phyloP scores from a whole-genome alignment of 2,797 vertebrate genomes.

The Astyanax mexicanus region DNA sequence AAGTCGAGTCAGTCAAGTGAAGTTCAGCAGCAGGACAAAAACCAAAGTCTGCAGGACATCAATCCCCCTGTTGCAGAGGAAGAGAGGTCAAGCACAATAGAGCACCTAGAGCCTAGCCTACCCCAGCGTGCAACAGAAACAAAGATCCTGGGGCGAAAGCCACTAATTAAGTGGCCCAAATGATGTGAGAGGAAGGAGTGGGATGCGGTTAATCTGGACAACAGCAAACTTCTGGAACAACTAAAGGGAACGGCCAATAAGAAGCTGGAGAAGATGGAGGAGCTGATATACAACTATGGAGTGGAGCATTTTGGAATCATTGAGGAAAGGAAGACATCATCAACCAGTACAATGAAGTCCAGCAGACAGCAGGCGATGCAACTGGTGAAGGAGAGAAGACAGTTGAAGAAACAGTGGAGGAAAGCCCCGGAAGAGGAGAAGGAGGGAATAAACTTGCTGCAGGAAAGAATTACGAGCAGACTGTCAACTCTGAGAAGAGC shows the following conservation, averaged over 20 bases:
- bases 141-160: slow-evolving; percentile 10
- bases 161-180: slow-evolving; percentile 39
- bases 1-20: slow-evolving; percentile 9
- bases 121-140: too few relatives aligned
- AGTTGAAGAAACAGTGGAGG: too few relatives aligned
- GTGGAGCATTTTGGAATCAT: slow-evolving; percentile 28
- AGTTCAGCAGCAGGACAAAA: slow-evolving; percentile 16
- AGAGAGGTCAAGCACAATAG: slow-evolving; percentile 22
- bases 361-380: slow-evolving; percentile 44
- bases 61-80: slow-evolving; percentile 23
- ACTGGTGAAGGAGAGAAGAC: slow-evolving; percentile 42
- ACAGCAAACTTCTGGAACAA: slow-evolving; percentile 14
- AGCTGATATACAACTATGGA: slow-evolving; percentile 38
- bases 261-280: slow-evolving; percentile 41
- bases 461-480: slow-evolving; percentile 5
- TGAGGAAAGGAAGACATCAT: not conserved
- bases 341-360: slow-evolving; percentile 18
- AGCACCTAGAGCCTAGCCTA: slow-evolving; percentile 3
- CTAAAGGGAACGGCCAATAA: slow-evolving; percentile 22
- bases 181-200: slow-evolving; percentile 39
- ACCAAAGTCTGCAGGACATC: slow-evolving; percentile 49
- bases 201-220: slow-evolving; percentile 7
- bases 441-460: slow-evolving; percentile 23
- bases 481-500: slow-evolving; percentile 4
- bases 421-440: too few relatives aligned